Percentiles rank a stretch among this genome's conserved stretches.
phyloP scores from a whole-genome alignment of 2,113 vertebrate genomes.

The Pachycephala philippinensis region DNA sequence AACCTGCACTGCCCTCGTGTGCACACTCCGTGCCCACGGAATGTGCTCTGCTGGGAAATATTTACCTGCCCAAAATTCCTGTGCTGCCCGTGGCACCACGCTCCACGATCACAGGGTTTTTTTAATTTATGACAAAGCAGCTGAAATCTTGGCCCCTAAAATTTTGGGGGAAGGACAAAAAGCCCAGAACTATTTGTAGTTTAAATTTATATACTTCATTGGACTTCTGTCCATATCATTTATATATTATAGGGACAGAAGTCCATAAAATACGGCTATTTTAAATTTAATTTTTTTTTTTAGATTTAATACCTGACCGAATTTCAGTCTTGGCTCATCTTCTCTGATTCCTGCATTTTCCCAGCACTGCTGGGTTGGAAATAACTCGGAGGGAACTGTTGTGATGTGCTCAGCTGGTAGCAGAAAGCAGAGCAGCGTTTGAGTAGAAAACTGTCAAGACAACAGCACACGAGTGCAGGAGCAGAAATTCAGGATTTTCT shows the following conservation, averaged over 20 bases:
- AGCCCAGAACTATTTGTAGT: not conserved
- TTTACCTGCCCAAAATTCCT: not conserved
- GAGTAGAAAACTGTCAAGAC: not conserved
- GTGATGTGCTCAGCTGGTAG: not conserved
- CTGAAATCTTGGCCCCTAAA: not conserved
- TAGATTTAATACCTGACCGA: not conserved
- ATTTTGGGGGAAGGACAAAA: not conserved
- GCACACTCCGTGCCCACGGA: fast-evolving
- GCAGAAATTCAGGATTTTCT: not conserved
- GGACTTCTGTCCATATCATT: no score
- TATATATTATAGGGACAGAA: not conserved
- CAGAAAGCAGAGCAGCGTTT: not conserved
- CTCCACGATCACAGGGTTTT: fast-evolving
- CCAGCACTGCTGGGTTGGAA: not conserved
- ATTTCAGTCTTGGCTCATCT: not conserved
- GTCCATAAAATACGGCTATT: not conserved
- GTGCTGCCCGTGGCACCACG: not conserved
- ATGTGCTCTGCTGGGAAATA: not conserved
- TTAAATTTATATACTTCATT: no score
- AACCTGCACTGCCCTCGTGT: fast-evolving
- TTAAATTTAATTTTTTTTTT: not conserved
- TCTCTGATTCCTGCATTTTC: not conserved
- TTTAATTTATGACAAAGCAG: not conserved
- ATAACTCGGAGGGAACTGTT: not conserved
- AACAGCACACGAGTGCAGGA: not conserved